Percentiles rank a stretch among this genome's conserved stretches.
These are phyloP conservation scores for Alitta virens DNA, from an alignment of 2,888 invertebrate species.

Conservation along the genomic window DNA sequence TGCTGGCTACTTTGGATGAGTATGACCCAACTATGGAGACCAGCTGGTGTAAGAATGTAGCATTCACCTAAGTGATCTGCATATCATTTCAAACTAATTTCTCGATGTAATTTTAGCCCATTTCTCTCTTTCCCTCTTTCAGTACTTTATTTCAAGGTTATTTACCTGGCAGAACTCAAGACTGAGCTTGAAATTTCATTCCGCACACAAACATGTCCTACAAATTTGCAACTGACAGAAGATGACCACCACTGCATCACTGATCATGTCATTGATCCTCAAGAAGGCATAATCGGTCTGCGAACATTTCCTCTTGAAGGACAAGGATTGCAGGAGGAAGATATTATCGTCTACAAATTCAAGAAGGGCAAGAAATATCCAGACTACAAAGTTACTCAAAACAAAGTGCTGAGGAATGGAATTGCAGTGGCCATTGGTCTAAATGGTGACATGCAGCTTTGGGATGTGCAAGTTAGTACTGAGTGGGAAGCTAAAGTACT, in stretches of 20 bases:
- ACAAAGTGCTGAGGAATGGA: slow-evolving; percentile 18
- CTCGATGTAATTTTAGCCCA: too few relatives aligned
- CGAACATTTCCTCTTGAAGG: slow-evolving; percentile 9
- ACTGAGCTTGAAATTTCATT: not conserved
- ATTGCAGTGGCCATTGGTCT: slow-evolving; percentile 20
- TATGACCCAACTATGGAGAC: slow-evolving; percentile 4
- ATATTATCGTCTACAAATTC: not conserved
- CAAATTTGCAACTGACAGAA: slow-evolving; percentile 16
- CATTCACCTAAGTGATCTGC: too few relatives aligned
- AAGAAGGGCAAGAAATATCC: slow-evolving; percentile 19
- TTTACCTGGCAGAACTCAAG: slow-evolving; percentile 9
- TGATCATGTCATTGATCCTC: not conserved
- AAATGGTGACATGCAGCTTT: slow-evolving; percentile 27
- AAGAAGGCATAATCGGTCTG: not conserved
- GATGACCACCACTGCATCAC: slow-evolving; percentile 15
- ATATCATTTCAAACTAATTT: too few relatives aligned
- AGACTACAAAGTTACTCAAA: slow-evolving; percentile 20
- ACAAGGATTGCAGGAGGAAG: not conserved
- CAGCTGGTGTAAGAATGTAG: not conserved
- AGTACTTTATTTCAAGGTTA: not conserved
- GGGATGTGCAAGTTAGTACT: slow-evolving; percentile 24
- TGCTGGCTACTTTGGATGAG: slow-evolving; percentile 8
- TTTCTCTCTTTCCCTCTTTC: too few relatives aligned
- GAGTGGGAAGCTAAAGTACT: too few relatives aligned
- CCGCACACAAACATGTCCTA: slow-evolving; percentile 7